phyloP scores from a whole-genome alignment of 2,888 invertebrate genomes.

The Drepanosiphum platanoidis region DNA sequence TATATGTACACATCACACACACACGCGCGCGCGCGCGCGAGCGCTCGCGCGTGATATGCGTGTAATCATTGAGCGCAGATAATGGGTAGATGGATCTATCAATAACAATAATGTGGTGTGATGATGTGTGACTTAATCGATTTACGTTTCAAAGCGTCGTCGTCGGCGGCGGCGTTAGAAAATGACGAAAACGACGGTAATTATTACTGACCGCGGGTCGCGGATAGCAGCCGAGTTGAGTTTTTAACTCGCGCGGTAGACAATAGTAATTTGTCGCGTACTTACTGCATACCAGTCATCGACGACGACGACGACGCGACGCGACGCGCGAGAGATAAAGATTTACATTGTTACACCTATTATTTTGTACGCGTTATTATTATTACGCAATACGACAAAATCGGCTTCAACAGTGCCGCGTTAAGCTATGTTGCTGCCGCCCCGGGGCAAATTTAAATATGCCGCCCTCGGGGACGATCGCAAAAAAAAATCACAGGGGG shows the following conservation, averaged over 20 bases:
- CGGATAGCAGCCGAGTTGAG: background rate
- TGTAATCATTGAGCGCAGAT: background rate
- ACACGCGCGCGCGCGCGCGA: too few species aligned
- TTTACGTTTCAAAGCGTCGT: background rate
- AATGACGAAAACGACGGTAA: background rate
- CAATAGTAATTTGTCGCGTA: background rate
- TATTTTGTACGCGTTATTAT: too few species aligned
- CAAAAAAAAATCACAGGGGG: too few species aligned
- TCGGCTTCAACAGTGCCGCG: too few species aligned
- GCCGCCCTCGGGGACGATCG: too few species aligned
- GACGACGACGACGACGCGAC: background rate
- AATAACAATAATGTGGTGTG: background rate
- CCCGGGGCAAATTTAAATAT: too few species aligned
- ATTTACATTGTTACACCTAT: background rate
- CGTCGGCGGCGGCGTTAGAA: background rate
- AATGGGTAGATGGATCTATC: background rate
- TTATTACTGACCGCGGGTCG: background rate
- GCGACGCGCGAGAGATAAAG: too few species aligned
- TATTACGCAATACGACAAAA: too few species aligned
- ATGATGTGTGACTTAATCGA: background rate
- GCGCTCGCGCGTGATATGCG: background rate
- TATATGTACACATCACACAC: background rate
- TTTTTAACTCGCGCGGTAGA: background rate
- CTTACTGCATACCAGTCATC: background rate
- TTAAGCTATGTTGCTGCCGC: too few species aligned